These are phyloP conservation scores for Pachypanchax playfairii DNA, from an alignment of 2,113 vertebrate species.

Conservation along the genomic window DNA sequence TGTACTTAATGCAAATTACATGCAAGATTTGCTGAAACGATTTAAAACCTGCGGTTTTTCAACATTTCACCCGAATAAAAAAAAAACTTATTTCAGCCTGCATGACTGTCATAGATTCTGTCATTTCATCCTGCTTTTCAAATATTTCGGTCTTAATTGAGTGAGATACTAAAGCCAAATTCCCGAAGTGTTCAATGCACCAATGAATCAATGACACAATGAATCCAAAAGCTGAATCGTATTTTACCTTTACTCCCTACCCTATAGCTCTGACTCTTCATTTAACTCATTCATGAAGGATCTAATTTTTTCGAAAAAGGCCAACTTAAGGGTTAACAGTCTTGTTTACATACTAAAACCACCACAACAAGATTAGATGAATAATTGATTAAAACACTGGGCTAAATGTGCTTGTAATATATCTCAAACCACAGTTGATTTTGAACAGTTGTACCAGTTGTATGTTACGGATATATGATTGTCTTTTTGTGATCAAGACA, in stretches of 20 bases:
- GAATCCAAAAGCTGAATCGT: not conserved
- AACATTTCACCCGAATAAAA: not conserved
- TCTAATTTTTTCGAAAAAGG: no score
- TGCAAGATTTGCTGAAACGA: not conserved
- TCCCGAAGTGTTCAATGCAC: no score
- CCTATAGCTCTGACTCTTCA: not conserved
- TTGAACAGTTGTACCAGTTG: not conserved
- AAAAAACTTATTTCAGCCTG: not conserved
- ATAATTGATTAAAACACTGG: not conserved
- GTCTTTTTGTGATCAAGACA: not conserved
- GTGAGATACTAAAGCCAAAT: no score
- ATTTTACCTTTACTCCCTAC: not conserved
- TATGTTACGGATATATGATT: not conserved
- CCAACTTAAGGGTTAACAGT: no score
- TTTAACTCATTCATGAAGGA: not conserved
- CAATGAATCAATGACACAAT: no score
- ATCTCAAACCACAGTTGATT: not conserved
- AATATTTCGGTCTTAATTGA: constrained; percentile 1
- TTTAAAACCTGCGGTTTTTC: not conserved
- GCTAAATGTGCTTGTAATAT: not conserved
- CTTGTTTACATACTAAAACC: not conserved
- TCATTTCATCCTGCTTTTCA: constrained; percentile 2
- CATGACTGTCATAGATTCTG: constrained; percentile 14
- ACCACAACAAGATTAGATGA: not conserved
- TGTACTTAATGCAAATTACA: not conserved